phyloP scores from a whole-genome alignment of 2,113 vertebrate species.

The Vidua chalybeata region DNA sequence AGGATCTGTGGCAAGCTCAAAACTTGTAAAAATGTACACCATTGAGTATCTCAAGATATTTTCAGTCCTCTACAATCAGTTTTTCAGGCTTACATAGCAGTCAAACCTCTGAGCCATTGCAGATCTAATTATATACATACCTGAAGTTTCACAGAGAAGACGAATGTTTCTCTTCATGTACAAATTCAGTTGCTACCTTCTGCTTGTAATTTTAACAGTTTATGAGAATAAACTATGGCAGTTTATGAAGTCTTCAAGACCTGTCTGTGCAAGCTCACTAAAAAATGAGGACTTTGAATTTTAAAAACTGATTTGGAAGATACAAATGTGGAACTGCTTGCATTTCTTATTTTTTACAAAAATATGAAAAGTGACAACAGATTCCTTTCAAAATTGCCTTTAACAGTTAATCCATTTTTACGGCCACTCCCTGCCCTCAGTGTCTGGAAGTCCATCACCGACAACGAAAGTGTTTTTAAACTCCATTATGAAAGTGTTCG shows the following conservation, averaged over 20 bases:
- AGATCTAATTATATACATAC: not conserved
- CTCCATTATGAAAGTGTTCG: not conserved
- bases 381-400: not conserved
- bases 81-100: not conserved
- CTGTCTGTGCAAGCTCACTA: not conserved
- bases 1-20: not conserved
- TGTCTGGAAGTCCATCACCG: not conserved
- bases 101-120: not conserved
- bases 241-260: not conserved
- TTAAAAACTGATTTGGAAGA: not conserved
- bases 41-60: not conserved
- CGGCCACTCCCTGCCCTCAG: not conserved
- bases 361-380: not conserved
- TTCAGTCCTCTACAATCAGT: not conserved
- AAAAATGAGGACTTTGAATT: not conserved
- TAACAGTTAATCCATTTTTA: not conserved
- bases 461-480: not conserved
- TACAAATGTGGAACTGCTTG: not conserved
- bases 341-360: not conserved
- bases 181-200: not conserved
- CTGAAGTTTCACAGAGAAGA: not conserved
- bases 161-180: not conserved
- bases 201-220: not conserved
- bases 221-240: not conserved
- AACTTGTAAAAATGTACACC: not conserved